Evolutionary conservation across 2,888 invertebrate species (phyloP).

Genomic region (Incurvaria masculella): DNA sequence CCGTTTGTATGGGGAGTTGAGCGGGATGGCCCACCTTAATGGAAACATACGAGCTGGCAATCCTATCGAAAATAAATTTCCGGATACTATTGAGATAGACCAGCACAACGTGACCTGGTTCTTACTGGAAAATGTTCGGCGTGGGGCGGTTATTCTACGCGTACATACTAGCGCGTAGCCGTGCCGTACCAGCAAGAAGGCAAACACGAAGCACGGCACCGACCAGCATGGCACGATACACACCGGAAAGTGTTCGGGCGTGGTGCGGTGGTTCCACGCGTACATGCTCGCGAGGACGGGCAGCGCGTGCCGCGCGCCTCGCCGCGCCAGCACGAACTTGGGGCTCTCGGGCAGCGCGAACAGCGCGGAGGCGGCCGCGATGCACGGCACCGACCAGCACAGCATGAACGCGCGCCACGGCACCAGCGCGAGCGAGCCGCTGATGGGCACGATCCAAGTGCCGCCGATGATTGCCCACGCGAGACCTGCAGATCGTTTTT

Average conservation of each 20-base stretch:
- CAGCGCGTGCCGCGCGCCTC: slow-evolving; percentile 58
- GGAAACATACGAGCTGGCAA: too few relatives aligned
- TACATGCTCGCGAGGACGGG: slow-evolving; percentile 61
- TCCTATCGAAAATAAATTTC: too few relatives aligned
- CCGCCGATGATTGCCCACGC: slow-evolving; percentile 69
- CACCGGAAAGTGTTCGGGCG: slow-evolving; percentile 40
- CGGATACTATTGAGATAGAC: too few relatives aligned
- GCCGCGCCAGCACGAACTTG: slow-evolving; percentile 64
- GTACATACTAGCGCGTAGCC: too few relatives aligned
- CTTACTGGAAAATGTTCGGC: too few relatives aligned
- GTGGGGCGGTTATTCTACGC: too few relatives aligned
- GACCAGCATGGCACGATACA: slow-evolving; percentile 16
- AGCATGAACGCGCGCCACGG: slow-evolving; percentile 75
- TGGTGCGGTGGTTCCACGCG: slow-evolving; percentile 32
- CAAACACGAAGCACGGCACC: too few relatives aligned
- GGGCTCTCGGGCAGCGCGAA: slow-evolving; percentile 72
- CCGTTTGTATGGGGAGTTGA: too few relatives aligned
- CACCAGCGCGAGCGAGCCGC: slow-evolving; percentile 50
- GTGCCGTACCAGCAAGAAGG: too few relatives aligned
- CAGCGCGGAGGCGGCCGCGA: slow-evolving; percentile 58
- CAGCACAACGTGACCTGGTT: too few relatives aligned
- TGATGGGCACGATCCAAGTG: slow-evolving; percentile 36
- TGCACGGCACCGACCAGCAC: slow-evolving; percentile 61
- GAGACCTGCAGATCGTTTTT: slow-evolving; percentile 41
- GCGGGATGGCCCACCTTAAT: too few relatives aligned